These are phyloP conservation scores for Hippolais icterina DNA, from an alignment of 2,113 vertebrate species.

Conservation along the genomic window DNA sequence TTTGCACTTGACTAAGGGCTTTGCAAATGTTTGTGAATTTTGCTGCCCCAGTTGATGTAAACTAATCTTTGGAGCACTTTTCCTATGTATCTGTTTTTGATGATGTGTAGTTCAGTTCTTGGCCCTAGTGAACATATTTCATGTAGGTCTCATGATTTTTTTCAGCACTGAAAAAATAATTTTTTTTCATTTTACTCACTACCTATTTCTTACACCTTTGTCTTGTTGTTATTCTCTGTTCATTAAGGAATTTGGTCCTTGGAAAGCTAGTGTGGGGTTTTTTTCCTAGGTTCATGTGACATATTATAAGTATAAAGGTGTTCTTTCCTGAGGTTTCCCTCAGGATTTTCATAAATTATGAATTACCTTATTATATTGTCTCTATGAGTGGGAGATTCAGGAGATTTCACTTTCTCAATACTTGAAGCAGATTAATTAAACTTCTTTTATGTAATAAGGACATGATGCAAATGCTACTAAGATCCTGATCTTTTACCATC, in stretches of 20 bases:
- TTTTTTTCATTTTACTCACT: neutral
- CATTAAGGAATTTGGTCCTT: neutral
- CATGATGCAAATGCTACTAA: neutral
- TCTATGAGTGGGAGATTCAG: neutral
- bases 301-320: neutral
- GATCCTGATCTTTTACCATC: neutral
- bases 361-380: neutral
- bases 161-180: neutral
- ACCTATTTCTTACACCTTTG: neutral
- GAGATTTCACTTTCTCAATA: neutral
- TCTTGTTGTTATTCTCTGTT: neutral
- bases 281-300: neutral
- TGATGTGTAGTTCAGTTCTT: neutral
- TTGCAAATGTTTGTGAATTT: neutral
- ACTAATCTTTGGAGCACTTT: neutral
- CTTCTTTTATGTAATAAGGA: neutral
- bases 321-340: neutral
- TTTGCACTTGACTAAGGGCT: neutral
- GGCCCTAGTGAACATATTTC: neutral
- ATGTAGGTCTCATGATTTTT: neutral
- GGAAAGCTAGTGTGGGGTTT: neutral
- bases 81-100: neutral
- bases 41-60: neutral
- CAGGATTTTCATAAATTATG: neutral
- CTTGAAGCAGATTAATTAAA: neutral